These are phyloP conservation scores for Pelochelys cantorii DNA, from an alignment of 2,797 vertebrate species.

Conservation along the genomic window DNA sequence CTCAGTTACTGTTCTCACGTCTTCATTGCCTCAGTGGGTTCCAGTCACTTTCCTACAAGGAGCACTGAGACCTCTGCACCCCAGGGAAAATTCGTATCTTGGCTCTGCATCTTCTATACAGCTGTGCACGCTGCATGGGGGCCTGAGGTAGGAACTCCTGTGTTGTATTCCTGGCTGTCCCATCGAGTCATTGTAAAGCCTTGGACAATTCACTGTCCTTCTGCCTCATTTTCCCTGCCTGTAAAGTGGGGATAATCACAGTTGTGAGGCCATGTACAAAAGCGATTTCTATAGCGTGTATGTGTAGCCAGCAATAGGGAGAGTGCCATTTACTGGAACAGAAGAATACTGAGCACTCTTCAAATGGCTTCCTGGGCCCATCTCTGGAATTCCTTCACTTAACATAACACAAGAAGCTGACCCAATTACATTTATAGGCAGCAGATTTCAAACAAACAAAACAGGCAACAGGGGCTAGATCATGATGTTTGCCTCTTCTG, in stretches of 20 bases:
- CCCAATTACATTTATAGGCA: too few relatives aligned
- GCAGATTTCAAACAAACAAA: too few relatives aligned
- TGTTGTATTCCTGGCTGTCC: rapidly evolving
- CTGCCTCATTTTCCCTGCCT: background rate
- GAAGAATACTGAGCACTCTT: background rate
- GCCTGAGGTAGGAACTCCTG: background rate
- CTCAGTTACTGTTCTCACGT: conserved; percentile 52
- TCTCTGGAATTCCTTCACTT: too few relatives aligned
- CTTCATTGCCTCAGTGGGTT: conserved; percentile 50
- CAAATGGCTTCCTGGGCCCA: too few relatives aligned
- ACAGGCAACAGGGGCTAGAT: too few relatives aligned
- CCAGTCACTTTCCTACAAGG: conserved; percentile 42
- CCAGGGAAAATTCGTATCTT: conserved; percentile 56
- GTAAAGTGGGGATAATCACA: background rate
- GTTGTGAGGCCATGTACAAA: background rate
- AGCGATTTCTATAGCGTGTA: background rate
- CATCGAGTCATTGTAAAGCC: background rate
- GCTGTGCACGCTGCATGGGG: conserved; percentile 52
- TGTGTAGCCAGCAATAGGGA: background rate
- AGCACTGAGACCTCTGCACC: background rate
- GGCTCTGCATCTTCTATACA: conserved; percentile 1
- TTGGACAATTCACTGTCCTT: background rate
- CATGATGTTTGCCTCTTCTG: too few relatives aligned
- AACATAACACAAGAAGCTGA: too few relatives aligned
- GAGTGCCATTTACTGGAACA: conserved; percentile 26